phyloP scores from a whole-genome alignment of 2,113 vertebrate species.

The Taxidea taxus region DNA sequence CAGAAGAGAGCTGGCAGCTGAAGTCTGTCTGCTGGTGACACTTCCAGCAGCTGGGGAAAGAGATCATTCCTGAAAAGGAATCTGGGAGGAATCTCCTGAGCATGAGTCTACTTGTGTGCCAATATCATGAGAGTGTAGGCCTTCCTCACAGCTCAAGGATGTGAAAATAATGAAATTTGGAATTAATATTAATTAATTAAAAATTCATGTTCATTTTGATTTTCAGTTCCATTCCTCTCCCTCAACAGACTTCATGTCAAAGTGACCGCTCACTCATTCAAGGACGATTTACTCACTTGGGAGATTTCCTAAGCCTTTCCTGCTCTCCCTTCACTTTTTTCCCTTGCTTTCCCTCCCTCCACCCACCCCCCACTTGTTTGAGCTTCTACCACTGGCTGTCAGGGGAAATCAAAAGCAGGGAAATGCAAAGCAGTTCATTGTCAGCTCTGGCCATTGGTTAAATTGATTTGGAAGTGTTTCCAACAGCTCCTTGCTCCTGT shows the following conservation, averaged over 20 bases:
- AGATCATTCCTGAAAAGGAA: neutral
- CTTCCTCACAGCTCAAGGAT: neutral
- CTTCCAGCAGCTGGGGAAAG: neutral
- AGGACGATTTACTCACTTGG: neutral
- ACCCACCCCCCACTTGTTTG: neutral
- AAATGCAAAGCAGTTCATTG: neutral
- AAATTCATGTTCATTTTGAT: neutral
- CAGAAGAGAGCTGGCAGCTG: neutral
- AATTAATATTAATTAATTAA: neutral
- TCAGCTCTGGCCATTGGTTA: neutral
- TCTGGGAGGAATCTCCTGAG: no score
- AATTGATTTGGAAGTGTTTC: neutral
- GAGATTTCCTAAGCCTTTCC: neutral
- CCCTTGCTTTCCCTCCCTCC: neutral
- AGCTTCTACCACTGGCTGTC: neutral
- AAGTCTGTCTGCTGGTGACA: neutral
- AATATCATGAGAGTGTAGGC: rapidly evolving
- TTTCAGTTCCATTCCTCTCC: neutral
- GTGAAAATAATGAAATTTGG: neutral
- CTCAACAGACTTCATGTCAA: neutral
- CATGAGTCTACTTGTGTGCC: neutral
- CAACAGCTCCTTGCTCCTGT: neutral
- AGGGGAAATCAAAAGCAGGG: neutral
- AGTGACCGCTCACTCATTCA: neutral
- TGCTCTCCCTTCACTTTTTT: neutral